phyloP scores from a whole-genome alignment of 2,888 invertebrate species.

The Cataglyphis cursor region DNA sequence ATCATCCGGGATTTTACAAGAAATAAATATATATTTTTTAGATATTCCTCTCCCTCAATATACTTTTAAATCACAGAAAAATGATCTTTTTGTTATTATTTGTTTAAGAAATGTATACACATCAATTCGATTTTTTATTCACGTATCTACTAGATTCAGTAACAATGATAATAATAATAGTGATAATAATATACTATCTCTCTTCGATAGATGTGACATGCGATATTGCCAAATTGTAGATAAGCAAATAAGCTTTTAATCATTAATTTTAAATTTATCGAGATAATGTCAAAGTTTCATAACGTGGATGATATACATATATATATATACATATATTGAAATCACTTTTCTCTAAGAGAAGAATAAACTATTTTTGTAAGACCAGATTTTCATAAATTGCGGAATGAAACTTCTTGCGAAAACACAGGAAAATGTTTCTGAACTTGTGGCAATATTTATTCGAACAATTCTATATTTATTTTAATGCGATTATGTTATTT shows the following conservation, averaged over 20 bases:
- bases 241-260: conserved; percentile 25
- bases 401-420: conserved; percentile 21
- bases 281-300: conserved; percentile 34
- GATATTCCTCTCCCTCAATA: not conserved
- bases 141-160: conserved; percentile 3
- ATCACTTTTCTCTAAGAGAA: conserved; percentile 26
- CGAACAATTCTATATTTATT: conserved; percentile 19
- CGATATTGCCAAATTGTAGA: conserved; percentile 42
- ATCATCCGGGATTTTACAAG: conserved; percentile 33
- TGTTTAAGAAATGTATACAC: not conserved
- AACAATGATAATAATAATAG: conserved; percentile 2
- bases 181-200: conserved; percentile 18
- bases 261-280: conserved; percentile 8
- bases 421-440: conserved; percentile 24
- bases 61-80: not conserved
- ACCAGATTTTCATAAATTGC: conserved; percentile 31
- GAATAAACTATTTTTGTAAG: conserved; percentile 49
- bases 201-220: conserved; percentile 9
- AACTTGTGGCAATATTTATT: conserved; percentile 55
- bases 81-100: conserved; percentile 11
- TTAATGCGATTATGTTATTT: conserved; percentile 14
- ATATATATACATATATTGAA: conserved; percentile 15
- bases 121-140: conserved; percentile 12
- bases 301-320: conserved; percentile 21
- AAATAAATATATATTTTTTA: conserved; percentile 35